Evolutionary conservation across 2,797 vertebrate species (phyloP).

Genomic region (Lindbergichthys nudifrons): DNA sequence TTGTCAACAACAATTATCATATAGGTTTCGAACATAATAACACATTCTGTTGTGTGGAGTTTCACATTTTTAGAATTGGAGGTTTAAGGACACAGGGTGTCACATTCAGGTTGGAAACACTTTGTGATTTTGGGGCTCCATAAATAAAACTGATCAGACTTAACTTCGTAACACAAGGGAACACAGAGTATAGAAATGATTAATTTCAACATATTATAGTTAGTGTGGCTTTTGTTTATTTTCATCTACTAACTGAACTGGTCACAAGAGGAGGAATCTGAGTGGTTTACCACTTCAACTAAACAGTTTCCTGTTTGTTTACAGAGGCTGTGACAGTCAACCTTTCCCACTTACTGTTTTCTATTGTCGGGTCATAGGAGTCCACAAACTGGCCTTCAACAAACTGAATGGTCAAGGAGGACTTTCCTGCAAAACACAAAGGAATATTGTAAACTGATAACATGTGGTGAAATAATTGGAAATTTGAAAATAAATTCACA

Average conservation of each 20-base stretch:
- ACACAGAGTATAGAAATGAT: background rate
- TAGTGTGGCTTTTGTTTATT: background rate
- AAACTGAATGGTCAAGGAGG: constrained; percentile 98
- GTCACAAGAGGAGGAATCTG: background rate
- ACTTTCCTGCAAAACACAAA: constrained; percentile 90
- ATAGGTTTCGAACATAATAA: background rate
- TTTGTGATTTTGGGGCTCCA: background rate
- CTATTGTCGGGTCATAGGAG: constrained; percentile 99
- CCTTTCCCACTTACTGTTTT: constrained; percentile 93
- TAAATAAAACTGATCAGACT: background rate
- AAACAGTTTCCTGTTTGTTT: constrained; percentile 1
- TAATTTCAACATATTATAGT: background rate
- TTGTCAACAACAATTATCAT: background rate
- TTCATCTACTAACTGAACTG: background rate
- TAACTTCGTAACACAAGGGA: background rate
- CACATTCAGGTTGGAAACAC: background rate
- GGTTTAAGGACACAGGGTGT: background rate
- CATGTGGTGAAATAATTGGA: background rate
- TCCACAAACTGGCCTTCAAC: constrained; percentile 99
- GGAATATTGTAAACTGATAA: background rate
- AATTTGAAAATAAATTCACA: background rate
- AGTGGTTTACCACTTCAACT: background rate
- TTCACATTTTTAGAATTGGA: background rate
- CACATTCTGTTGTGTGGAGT: background rate
- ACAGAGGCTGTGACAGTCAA: background rate